These are phyloP conservation scores for Andrena minutula DNA, from an alignment of 2,888 invertebrate species.

Conservation along the genomic window DNA sequence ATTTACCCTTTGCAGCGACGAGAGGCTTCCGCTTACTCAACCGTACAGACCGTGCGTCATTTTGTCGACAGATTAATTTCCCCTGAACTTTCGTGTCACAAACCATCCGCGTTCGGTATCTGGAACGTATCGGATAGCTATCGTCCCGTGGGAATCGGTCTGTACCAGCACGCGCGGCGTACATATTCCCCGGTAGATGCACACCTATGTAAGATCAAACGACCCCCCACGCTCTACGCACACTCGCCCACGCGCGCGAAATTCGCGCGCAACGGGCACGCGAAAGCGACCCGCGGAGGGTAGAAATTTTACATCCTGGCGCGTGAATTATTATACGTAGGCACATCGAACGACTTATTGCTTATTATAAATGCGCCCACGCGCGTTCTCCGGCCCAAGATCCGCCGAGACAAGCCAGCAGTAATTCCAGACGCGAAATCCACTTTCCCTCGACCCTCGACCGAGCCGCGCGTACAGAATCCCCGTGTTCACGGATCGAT, in stretches of 20 bases:
- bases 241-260: conserved; percentile 27
- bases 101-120: neutral
- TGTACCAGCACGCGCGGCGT: neutral
- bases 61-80: conserved; percentile 39
- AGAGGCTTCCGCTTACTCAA: neutral
- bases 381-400: neutral
- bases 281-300: conserved; percentile 38
- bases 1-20: neutral
- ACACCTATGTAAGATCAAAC: conserved; percentile 21
- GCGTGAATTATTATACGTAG: conserved; percentile 73
- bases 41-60: neutral
- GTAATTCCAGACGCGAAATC: conserved; percentile 2
- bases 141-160: conserved; percentile 40
- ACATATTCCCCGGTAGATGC: conserved; percentile 12
- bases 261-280: conserved; percentile 42
- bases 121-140: conserved; percentile 24
- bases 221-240: conserved; percentile 58
- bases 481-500: conserved; percentile 29
- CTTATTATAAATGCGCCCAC: conserved; percentile 79
- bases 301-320: conserved; percentile 64
- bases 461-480: neutral
- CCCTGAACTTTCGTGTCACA: conserved; percentile 35
- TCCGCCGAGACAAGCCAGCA: neutral
- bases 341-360: conserved; percentile 73
- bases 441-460: neutral